A percentile compares a stretch with the other conserved stretches of the same genome.
Conservation (phyloP, 23 tunicate genomes). For the Botrylloides violaceus region DNA sequence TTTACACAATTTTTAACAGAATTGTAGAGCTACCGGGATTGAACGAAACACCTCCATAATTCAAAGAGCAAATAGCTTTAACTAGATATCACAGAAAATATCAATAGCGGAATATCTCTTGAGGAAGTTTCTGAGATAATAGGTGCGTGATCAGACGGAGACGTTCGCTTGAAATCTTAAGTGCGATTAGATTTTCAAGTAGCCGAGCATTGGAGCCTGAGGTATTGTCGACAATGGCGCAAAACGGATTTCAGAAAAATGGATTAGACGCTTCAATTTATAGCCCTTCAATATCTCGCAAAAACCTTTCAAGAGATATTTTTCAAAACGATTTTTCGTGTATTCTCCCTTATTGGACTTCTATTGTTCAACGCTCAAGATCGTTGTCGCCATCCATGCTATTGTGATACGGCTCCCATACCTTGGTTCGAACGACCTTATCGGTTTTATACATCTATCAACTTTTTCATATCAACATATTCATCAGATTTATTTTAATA, state of each 20-base stretch:
- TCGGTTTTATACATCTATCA: too few species aligned
- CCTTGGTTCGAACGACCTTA: too few species aligned
- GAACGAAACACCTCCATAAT: not conserved
- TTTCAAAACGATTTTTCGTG: not conserved
- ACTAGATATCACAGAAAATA: not conserved
- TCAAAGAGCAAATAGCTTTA: not conserved
- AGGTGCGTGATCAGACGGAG: not conserved
- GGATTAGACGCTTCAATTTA: not conserved
- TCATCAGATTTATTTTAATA: too few species aligned
- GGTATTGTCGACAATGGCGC: not conserved
- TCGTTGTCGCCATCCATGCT: not conserved
- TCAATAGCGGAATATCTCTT: not conserved
- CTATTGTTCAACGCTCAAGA: not conserved
- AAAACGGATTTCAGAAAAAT: not conserved
- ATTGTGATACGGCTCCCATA: too few species aligned
- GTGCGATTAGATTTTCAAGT: conserved; percentile 2
- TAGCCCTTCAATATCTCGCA: not conserved
- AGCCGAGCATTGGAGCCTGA: not conserved
- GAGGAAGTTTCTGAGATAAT: not conserved
- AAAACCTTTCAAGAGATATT: not conserved
- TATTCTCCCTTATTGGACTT: not conserved
- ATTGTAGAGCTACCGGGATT: not conserved
- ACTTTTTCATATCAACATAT: too few species aligned
- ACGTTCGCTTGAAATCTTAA: not conserved
- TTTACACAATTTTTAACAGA: not conserved